These are phyloP conservation scores for Gadus macrocephalus DNA, from an alignment of 2,113 vertebrate species.

Conservation along the genomic window DNA sequence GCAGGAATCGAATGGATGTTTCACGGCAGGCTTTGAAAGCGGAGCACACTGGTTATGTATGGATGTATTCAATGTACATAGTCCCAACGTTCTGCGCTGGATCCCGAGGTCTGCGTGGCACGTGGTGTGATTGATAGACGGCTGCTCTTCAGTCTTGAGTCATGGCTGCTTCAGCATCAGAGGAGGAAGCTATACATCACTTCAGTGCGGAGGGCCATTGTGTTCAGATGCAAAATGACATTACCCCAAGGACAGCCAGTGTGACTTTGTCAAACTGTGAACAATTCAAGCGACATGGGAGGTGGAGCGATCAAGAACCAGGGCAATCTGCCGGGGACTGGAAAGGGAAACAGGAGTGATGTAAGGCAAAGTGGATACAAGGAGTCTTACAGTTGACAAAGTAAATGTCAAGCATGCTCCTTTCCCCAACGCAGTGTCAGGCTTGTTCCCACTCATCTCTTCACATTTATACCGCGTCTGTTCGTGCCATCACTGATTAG, in stretches of 20 bases:
- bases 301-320: conserved; percentile 31
- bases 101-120: conserved; percentile 18
- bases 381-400: conserved; percentile 55
- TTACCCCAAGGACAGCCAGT: conserved; percentile 54
- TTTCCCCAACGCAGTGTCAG: too few species aligned
- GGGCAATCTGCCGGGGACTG: conserved; percentile 39
- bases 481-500: too few species aligned
- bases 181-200: conserved; percentile 44
- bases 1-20: conserved; percentile 21
- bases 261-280: conserved; percentile 57
- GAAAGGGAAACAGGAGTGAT: conserved; percentile 47
- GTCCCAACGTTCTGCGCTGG: not conserved
- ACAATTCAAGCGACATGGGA: conserved; percentile 47
- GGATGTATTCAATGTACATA: conserved; percentile 34
- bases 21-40: conserved; percentile 10
- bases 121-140: conserved; percentile 48
- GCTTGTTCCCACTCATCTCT: too few species aligned
- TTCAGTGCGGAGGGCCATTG: conserved; percentile 29
- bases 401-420: conserved; percentile 47
- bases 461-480: too few species aligned
- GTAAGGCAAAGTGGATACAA: conserved; percentile 37
- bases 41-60: conserved; percentile 24
- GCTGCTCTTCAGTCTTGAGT: conserved; percentile 35
- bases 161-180: conserved; percentile 39
- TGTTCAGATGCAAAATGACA: conserved; percentile 54